Evolutionary conservation across 2,113 vertebrate genomes (phyloP).

Genomic region (Martes martes): DNA sequence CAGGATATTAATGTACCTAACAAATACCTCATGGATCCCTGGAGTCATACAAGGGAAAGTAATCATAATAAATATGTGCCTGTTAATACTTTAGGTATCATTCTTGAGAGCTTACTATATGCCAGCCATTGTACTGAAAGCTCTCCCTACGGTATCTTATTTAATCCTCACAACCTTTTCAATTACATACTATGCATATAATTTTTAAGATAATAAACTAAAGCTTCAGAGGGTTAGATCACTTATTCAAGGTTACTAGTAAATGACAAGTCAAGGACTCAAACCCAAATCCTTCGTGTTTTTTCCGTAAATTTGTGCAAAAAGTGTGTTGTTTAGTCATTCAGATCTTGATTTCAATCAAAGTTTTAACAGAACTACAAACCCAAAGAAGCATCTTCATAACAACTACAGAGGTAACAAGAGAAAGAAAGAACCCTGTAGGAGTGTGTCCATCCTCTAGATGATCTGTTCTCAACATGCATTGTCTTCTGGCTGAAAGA

Average conservation of each 20-base stretch:
- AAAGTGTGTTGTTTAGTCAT: not conserved
- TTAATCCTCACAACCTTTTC: not conserved
- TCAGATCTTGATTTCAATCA: not conserved
- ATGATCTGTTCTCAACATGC: not conserved
- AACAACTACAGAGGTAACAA: not conserved
- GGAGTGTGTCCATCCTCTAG: not conserved
- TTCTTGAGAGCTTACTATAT: not conserved
- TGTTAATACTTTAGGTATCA: not conserved
- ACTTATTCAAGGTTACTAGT: not conserved
- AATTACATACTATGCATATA: not conserved
- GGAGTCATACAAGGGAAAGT: not conserved
- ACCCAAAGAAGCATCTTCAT: not conserved
- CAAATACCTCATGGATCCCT: not conserved
- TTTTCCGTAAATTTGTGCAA: not conserved
- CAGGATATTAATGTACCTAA: not conserved
- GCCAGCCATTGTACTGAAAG: not conserved
- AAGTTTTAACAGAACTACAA: not conserved
- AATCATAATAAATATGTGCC: not conserved
- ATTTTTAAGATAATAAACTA: not conserved
- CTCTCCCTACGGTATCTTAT: not conserved
- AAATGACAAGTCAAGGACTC: not conserved
- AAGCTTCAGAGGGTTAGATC: not conserved
- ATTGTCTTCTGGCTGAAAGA: not conserved
- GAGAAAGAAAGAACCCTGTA: not conserved
- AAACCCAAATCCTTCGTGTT: not conserved